Evolutionary conservation across 1,140 invertebrate genomes (phyloP), one percentile per base, ranked within the genome.

Genomic region (Leptopilina boulardi): DNA sequence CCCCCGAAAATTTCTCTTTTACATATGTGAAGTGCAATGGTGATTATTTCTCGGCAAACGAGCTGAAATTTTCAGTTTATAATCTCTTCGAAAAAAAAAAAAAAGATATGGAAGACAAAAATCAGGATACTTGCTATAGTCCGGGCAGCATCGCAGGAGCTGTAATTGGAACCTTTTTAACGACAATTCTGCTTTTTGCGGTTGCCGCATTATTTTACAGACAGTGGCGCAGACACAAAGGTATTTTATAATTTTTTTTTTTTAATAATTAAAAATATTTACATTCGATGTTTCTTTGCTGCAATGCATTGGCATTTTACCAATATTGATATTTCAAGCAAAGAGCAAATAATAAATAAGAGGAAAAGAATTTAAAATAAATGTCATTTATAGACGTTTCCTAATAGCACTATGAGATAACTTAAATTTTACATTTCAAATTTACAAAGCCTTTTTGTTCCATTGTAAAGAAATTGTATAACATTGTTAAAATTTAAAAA

Each of bases 101-200:
- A 38, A 66, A 72, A 47, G 78, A 76, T 51, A 82, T 85, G 80
- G 77, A 81, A 44, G 77, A 71, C 74, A 80, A 81, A 76, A 83
- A 83, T 72, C 78, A 79, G 30, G 81, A 81, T 47, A 77, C 77
- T 74, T 92, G 91, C 82, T 93, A 90, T 82, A 86, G 86, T 21
- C 83, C 89, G 41, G 92, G 91, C 18, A 92, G 91, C 78, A 86
- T 93, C 51, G 92, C 91, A 76, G 92, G 92, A 21, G 92, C 92
- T 77, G 91, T 93, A 30, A 85, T 93, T 80, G 92, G 92, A 26
- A 93, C 92, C 73, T 91, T 93, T 84, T 83, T 92, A 42, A 87
- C 89, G 21, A 92, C 92, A 47, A 80, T 91, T 38, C 77, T 92
- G 3, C 84, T 92, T 19, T 77, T 91, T 38, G 88, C 83, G 38